A percentile compares a stretch with the other conserved stretches of the same genome.
Conservation (phyloP, 2,888 invertebrate species). For the Eupithecia vulgata region DNA sequence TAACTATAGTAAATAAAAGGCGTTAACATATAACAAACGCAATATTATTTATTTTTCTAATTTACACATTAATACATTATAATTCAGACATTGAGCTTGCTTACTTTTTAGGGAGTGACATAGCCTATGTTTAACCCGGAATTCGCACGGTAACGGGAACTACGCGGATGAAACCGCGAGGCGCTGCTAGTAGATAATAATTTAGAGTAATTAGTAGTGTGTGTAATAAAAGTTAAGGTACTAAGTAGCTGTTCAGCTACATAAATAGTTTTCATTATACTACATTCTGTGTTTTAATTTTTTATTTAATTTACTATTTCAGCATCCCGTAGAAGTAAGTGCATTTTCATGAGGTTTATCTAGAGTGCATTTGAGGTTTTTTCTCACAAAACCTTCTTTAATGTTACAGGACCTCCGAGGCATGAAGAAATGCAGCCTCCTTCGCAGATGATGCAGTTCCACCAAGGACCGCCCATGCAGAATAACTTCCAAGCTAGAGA, state of each 20-base stretch:
- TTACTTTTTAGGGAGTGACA: too few species aligned
- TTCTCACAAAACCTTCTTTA: background rate
- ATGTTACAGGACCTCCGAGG: constrained; percentile 21
- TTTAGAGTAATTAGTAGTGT: too few species aligned
- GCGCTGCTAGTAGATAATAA: too few species aligned
- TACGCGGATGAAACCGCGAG: too few species aligned
- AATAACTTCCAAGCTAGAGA: constrained; percentile 87
- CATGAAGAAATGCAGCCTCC: constrained; percentile 30
- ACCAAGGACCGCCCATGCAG: constrained; percentile 59
- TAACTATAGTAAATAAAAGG: too few species aligned
- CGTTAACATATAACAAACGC: too few species aligned
- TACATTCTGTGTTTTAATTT: background rate
- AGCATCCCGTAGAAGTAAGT: constrained; percentile 28
- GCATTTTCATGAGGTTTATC: background rate
- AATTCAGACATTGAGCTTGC: too few species aligned
- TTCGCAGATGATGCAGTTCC: constrained; percentile 11
- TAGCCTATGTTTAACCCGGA: too few species aligned
- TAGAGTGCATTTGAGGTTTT: background rate
- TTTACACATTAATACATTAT: too few species aligned
- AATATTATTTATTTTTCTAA: too few species aligned
- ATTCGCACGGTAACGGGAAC: too few species aligned
- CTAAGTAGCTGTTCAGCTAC: background rate
- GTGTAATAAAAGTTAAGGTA: background rate
- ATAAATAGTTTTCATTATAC: background rate
- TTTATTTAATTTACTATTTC: constrained; percentile 15